These are phyloP conservation scores for Elymnias hypermnestra DNA, from an alignment of 1,140 invertebrate species.

Conservation along the genomic window DNA sequence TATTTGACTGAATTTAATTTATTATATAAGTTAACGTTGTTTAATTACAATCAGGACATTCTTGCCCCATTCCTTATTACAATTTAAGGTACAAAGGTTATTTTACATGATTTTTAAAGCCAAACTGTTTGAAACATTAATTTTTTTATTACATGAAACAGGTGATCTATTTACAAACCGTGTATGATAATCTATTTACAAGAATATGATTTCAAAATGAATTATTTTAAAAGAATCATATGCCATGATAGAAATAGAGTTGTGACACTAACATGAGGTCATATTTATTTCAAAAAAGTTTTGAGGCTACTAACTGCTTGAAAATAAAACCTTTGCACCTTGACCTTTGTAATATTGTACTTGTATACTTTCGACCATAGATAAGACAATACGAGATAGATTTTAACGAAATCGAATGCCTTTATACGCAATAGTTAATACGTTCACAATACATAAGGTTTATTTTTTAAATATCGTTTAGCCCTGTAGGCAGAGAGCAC, in stretches of 20 bases:
- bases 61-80: constrained; percentile 12
- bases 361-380: constrained; percentile 66
- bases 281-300: too few species aligned
- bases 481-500: constrained; percentile 55
- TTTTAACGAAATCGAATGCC: constrained; percentile 61
- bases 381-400: constrained; percentile 74
- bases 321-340: constrained; percentile 14
- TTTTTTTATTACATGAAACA: too few species aligned
- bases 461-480: constrained; percentile 60
- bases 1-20: background rate
- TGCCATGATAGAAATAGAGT: too few species aligned
- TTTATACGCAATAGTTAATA: constrained; percentile 69
- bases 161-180: too few species aligned
- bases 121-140: constrained; percentile 8
- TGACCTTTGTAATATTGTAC: constrained; percentile 11
- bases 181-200: too few species aligned
- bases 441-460: constrained; percentile 60
- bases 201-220: too few species aligned
- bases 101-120: too few species aligned
- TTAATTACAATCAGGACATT: constrained; percentile 14
- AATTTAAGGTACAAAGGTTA: constrained; percentile 13
- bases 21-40: background rate
- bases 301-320: too few species aligned
- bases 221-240: too few species aligned
- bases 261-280: too few species aligned